A percentile compares a stretch with the other conserved stretches of the same genome.
Evolutionary conservation across 1,140 invertebrate species (phyloP).

Genomic region (Asbolus verrucosus): DNA sequence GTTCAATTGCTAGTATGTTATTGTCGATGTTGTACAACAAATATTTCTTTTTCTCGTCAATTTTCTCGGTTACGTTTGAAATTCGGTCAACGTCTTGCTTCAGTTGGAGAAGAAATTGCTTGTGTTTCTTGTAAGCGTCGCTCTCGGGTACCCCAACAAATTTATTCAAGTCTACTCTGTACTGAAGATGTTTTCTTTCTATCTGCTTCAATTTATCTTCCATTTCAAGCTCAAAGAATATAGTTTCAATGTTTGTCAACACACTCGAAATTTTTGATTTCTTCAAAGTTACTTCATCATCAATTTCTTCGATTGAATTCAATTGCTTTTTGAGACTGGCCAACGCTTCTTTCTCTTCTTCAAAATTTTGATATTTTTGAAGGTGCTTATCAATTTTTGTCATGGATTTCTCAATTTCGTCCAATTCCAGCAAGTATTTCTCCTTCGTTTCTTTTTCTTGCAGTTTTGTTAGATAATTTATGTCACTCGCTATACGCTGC

Average conservation of each 20-base stretch:
- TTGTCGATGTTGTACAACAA: conserved; percentile 21
- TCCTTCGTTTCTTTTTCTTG: no score
- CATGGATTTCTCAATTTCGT: conserved; percentile 4
- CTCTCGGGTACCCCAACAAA: background rate
- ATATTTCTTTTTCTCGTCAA: background rate
- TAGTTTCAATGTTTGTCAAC: background rate
- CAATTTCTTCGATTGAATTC: background rate
- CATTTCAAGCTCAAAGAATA: background rate
- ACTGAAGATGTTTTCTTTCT: conserved; percentile 1
- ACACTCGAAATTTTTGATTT: background rate
- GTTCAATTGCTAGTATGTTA: background rate
- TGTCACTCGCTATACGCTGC: no score
- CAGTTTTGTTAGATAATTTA: no score
- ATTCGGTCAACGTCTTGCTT: background rate
- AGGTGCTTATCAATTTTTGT: conserved; percentile 10
- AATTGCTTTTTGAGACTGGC: background rate
- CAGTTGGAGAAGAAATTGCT: background rate
- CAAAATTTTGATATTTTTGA: background rate
- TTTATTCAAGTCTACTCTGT: background rate
- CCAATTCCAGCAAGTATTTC: background rate
- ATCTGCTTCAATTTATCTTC: conserved; percentile 8
- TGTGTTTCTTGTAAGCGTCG: background rate
- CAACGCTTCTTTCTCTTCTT: background rate
- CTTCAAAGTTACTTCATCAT: background rate
- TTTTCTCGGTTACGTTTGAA: background rate